Percentiles rank a stretch among this genome's conserved stretches.
phyloP scores from a whole-genome alignment of 2,888 invertebrate species.

The Allolobophora icterica region DNA sequence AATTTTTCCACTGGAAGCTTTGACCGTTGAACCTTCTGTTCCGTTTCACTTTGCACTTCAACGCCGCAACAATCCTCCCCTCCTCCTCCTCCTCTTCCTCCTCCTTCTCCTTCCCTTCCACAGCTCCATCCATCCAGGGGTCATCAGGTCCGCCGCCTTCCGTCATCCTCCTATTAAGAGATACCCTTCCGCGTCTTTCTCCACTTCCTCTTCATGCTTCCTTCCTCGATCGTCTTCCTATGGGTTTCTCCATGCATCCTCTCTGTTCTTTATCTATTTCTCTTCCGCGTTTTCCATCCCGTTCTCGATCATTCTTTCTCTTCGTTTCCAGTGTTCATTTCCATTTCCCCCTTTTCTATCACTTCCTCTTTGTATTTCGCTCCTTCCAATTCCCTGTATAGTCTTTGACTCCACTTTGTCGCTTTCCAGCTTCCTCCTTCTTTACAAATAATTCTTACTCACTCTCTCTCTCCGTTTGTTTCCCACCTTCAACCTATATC shows the following conservation, averaged over 20 bases:
- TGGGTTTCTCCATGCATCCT: background rate
- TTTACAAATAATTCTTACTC: background rate
- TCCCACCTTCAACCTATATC: background rate
- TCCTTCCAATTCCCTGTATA: background rate
- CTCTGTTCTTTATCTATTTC: no score
- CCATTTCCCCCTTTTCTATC: background rate
- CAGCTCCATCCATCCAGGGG: background rate
- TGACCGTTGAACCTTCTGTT: background rate
- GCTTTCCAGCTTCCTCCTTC: background rate
- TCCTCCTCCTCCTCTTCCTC: background rate
- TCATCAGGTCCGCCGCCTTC: background rate
- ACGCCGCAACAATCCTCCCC: background rate
- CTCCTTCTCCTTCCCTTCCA: background rate
- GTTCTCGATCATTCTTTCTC: background rate
- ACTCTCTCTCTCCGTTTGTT: background rate
- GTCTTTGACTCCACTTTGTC: background rate
- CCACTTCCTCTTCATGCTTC: background rate
- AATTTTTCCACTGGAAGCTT: background rate
- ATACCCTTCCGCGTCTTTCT: background rate
- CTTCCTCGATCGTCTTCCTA: background rate
- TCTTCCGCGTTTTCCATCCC: background rate
- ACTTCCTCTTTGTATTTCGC: background rate
- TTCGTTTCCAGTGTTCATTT: background rate
- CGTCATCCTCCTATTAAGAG: background rate
- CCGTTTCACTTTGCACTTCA: background rate